These are phyloP conservation scores for Sander lucioperca DNA, from an alignment of 2,113 vertebrate genomes.

Conservation along the genomic window DNA sequence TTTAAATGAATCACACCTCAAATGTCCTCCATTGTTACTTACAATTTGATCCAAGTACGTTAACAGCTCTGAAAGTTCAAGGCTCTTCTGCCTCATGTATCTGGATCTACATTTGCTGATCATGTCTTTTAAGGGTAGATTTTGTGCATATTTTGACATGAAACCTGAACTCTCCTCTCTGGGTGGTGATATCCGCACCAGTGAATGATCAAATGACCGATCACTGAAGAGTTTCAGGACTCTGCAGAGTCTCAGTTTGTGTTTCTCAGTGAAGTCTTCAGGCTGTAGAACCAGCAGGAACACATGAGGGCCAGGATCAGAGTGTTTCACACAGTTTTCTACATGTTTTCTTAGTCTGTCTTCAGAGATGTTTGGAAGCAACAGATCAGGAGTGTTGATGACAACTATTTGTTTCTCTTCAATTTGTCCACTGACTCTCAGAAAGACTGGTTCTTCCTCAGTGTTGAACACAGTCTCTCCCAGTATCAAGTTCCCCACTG, in stretches of 20 bases:
- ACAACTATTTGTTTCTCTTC: neutral
- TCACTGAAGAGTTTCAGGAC: constrained; percentile 41
- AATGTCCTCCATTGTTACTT: neutral
- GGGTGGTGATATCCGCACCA: constrained; percentile 29
- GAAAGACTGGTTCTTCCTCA: fast-evolving
- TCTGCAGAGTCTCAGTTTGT: neutral
- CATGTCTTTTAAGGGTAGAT: neutral
- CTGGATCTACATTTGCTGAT: constrained; percentile 14
- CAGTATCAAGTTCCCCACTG: constrained; percentile 34
- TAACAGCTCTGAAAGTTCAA: constrained; percentile 1
- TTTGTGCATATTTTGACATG: neutral
- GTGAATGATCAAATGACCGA: constrained; percentile 11
- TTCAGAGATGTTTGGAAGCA: neutral
- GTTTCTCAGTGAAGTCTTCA: constrained; percentile 50
- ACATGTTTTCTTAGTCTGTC: constrained; percentile 11
- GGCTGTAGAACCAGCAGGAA: constrained; percentile 63
- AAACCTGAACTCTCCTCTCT: neutral
- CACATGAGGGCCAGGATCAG: constrained; percentile 63
- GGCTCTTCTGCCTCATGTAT: neutral
- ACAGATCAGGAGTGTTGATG: constrained; percentile 43
- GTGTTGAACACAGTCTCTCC: fast-evolving
- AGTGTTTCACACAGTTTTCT: neutral
- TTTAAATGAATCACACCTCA: neutral
- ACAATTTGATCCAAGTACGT: neutral
- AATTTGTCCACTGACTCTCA: fast-evolving